Percentiles rank a stretch among this genome's conserved stretches.
These are phyloP conservation scores for Loriculus beryllinus DNA, from an alignment of 2,797 vertebrate species.

Conservation along the genomic window DNA sequence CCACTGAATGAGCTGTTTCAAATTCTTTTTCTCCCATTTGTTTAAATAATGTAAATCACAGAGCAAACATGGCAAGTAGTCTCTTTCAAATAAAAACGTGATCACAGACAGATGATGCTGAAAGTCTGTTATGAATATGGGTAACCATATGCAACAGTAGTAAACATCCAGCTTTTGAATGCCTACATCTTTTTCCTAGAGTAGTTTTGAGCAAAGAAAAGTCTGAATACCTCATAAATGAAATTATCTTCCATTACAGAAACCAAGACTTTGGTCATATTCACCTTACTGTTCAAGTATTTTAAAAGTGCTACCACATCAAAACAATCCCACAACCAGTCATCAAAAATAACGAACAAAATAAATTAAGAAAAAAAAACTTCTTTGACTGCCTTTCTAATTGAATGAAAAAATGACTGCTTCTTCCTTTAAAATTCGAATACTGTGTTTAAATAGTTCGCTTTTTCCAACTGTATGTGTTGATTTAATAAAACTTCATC, in stretches of 20 bases:
- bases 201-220: background rate
- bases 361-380: background rate
- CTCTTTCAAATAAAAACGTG: constrained; percentile 47
- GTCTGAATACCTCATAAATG: background rate
- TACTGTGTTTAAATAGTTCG: background rate
- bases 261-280: background rate
- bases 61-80: constrained; percentile 56
- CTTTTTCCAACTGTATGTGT: background rate
- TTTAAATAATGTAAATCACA: constrained; percentile 59
- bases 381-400: background rate
- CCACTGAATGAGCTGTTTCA: constrained; percentile 56
- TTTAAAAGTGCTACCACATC: background rate
- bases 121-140: background rate
- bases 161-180: background rate
- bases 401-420: background rate
- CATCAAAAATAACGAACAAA: background rate
- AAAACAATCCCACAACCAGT: background rate
- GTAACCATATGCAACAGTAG: background rate
- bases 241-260: background rate
- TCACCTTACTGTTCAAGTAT: background rate
- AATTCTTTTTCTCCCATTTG: background rate
- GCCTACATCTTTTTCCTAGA: background rate
- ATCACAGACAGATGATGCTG: constrained; percentile 14
- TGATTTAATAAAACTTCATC: constrained; percentile 1
- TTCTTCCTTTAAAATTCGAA: background rate